Evolutionary conservation across 2,797 vertebrate genomes (phyloP), one percentile per base, ranked within the genome.

Genomic region (Brotula barbata): DNA sequence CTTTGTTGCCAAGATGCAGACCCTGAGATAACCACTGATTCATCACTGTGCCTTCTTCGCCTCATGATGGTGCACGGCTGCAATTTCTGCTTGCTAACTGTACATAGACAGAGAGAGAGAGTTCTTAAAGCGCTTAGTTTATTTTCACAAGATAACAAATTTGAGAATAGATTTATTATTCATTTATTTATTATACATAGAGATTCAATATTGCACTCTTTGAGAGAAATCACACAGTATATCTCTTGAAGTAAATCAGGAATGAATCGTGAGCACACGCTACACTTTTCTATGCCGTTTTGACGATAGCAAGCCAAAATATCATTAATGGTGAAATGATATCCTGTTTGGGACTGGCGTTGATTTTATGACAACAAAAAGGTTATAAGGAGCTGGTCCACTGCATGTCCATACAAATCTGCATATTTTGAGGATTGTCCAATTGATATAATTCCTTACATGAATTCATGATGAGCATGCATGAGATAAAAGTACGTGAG

Each of bases 1-100:
- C 50, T 65, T 70, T 41, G 83, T 91, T 92, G 90, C 91, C 91
- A 92, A 90, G 82, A 82, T 76, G 77, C 70, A 80, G 77, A 83
- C 74, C 75, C 71, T 68, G 56, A 33, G 74, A 72, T 77, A 54
- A 73, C 70, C 39, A 5, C 60, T 77, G 73, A 58, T 76, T 83
- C 83, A 80, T 68, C 80, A 71, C 71, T 72, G 80, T 89, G 88
- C 87, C 87, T 89, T 77, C 59, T 62, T 63, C 45, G n/a, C 20
- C 50, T 62, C 13, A 37, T 36, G 13, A 57, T 65, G 13, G 56
- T 68, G 56, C 23, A 31, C 9, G 31, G 28, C 55, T 72, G 46
- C 50, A 49, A 50, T 56, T 58, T 68, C 63, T 68, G 42, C 58
- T 77, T 2, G 3, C 33, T 19, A 43, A 65, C 58, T 86, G 81